A percentile compares a stretch with the other conserved stretches of the same genome.
Evolutionary conservation across 2,113 vertebrate species (phyloP).

Genomic region (Bubo bubo): DNA sequence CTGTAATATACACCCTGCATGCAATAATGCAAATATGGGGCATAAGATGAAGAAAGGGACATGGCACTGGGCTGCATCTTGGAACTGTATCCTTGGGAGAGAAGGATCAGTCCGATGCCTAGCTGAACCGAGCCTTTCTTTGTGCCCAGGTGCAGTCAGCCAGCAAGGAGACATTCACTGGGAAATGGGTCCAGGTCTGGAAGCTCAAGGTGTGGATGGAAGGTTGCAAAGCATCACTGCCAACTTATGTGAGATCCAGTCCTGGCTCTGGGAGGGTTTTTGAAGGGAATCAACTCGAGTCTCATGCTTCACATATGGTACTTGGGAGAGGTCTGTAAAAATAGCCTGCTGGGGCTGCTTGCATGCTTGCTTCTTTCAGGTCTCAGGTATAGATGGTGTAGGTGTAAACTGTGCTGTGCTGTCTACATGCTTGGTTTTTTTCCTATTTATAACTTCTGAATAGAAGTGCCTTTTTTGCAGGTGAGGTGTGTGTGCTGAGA

Average conservation of each 20-base stretch:
- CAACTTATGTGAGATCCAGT: not conserved
- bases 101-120: fast-evolving
- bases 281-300: not conserved
- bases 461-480: not conserved
- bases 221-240: not conserved
- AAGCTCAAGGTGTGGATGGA: not conserved
- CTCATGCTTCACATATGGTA: not conserved
- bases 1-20: not conserved
- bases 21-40: not conserved
- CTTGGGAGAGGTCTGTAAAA: not conserved
- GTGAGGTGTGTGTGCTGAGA: not conserved
- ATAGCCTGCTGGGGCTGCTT: not conserved
- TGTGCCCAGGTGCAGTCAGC: not conserved
- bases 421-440: not conserved
- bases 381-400: not conserved
- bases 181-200: not conserved
- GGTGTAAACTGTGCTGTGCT: not conserved
- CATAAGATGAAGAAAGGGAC: not conserved
- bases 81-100: not conserved
- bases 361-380: not conserved
- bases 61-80: not conserved
- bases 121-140: not conserved
- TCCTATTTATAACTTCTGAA: not conserved
- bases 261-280: not conserved
- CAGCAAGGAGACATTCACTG: not conserved